Evolutionary conservation across 1,140 invertebrate species (phyloP), one percentile per base, ranked within the genome.

Genomic region (Sitodiplosis mosellana): DNA sequence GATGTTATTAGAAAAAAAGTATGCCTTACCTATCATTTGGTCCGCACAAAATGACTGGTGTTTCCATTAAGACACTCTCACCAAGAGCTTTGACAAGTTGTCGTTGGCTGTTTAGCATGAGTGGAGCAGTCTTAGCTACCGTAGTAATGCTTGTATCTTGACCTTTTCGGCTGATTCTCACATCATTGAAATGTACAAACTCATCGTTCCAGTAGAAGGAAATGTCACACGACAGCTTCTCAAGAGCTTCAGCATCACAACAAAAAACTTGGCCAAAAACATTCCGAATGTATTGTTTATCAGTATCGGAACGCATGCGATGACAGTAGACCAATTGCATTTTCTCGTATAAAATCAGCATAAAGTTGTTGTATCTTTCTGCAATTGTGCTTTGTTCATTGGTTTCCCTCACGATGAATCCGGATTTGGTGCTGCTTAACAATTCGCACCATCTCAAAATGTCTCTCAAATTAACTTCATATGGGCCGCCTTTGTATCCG

Each of bases 391-490:
- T 15, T 17, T 15, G 2, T 27, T 27, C 27, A 14, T 11, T 20
- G 8, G 19, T 37, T 8, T 51, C 18, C 22, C 36, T 12, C 41
- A 59, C 45, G 1, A 56, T 48, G 36, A 58, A 64, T 5, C 59
- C 60, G 20, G 59, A 63, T 33, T 56, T 37, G 0, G 52, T 46
- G 49, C 59, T 56, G 22, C 57, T 53, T 0, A 64, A 45, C 2
- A 64, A 53, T 59, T 94, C 78, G 62, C 86, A 91, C 91, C 92
- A 98, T 54, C 94, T 76, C 36, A 83, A 81, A 48, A 99, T 70
- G 63, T 99, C 96, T 56, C 96, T 72, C 33, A 99, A 67, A 70
- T 99, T 99, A 65, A 96, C 90, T 64, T 99, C 95, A 82, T 88
- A 98, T 0, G 92, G 92, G 1, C 81, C 76, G 6, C 91, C 90